Percentiles rank a stretch among this genome's conserved stretches.
phyloP scores from a whole-genome alignment of 2,888 invertebrate genomes.

The Tridacna crocea region DNA sequence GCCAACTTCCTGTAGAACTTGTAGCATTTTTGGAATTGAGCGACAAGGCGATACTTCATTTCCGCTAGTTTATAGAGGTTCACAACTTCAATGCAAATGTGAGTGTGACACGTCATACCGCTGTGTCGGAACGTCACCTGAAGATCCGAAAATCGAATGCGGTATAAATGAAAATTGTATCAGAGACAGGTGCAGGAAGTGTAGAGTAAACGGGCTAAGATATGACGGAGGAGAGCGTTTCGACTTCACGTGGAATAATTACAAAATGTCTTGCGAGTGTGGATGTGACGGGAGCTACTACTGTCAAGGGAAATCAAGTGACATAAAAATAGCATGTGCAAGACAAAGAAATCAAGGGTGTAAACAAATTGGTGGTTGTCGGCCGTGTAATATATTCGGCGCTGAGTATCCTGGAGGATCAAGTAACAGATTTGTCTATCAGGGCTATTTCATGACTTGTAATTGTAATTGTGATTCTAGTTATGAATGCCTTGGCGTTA shows the following conservation, averaged over 20 bases:
- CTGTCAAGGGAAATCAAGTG: conserved; percentile 37
- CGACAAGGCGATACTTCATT: conserved; percentile 67
- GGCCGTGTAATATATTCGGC: conserved; percentile 53
- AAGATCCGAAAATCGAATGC: conserved; percentile 29
- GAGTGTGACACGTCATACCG: conserved; percentile 65
- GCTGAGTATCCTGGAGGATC: conserved; percentile 40
- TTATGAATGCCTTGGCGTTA: conserved; percentile 52
- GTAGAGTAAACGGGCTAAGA: conserved; percentile 49
- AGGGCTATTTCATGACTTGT: conserved; percentile 57
- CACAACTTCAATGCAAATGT: conserved; percentile 73
- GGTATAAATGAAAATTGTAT: conserved; percentile 49
- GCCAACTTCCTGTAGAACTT: conserved; percentile 63
- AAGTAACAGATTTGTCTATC: conserved; percentile 44
- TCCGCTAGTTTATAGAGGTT: conserved; percentile 66
- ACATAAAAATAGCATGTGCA: conserved; percentile 43
- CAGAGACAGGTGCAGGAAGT: conserved; percentile 42
- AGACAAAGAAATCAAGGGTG: conserved; percentile 37
- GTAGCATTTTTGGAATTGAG: conserved; percentile 64
- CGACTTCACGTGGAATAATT: conserved; percentile 64
- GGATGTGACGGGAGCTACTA: conserved; percentile 70
- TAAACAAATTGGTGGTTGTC: conserved; percentile 51
- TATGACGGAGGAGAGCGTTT: conserved; percentile 67
- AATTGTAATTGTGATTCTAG: conserved; percentile 52
- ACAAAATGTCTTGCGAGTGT: conserved; percentile 73
- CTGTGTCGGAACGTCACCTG: conserved; percentile 43